Evolutionary conservation across 2,113 vertebrate genomes (phyloP), one percentile per base, ranked within the genome.

Genomic region (Cettia cetti): DNA sequence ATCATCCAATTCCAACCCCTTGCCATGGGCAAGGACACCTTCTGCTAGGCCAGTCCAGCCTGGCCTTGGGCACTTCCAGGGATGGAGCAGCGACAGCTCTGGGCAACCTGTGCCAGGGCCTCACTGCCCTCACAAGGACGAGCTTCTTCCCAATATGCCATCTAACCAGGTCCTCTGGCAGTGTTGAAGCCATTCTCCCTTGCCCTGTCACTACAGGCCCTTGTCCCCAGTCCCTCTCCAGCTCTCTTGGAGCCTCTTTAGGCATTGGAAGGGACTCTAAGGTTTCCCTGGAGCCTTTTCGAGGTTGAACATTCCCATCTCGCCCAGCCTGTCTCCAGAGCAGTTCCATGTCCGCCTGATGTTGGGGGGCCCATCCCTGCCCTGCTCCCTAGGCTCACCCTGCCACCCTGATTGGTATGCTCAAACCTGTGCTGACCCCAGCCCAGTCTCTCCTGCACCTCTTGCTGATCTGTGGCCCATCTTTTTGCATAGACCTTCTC

Each of bases 101-200:
- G 30, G 47, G 14, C 30, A 76, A 0, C 40, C 31, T 76, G 21
- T 69, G 20, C 26, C 70, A 47, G 24, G 24, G 39, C 20, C n/a
- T 76, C 1, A 0, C 21, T 31, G 37, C 15, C 11, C 40, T 69
- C 35, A 16, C 7, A 69, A 27, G n/a, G 47, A 54, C 0, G 1
- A 68, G 31, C 15, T 45, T 52, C 45, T 68, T 60, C 61, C 54
- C 78, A 27, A 4, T 19, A 33, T 42, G 3, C 47, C 70, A 40
- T 61, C 40, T 15, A 31, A 6, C 8, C n/a, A 16, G 30, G 26
- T 52, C 31, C 18, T 76, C 35, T 37, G 31, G 3, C 63, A 42
- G 5, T 63, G 35, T 10, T 10, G 31, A 90, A 69, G 54, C 40
- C 35, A 15, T 76, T 61, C 14, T 22, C 6, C 42, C 18, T 15